A percentile compares a stretch with the other conserved stretches of the same genome.
These are phyloP conservation scores for Molorchus minor DNA, from an alignment of 2,888 invertebrate genomes.

Conservation along the genomic window DNA sequence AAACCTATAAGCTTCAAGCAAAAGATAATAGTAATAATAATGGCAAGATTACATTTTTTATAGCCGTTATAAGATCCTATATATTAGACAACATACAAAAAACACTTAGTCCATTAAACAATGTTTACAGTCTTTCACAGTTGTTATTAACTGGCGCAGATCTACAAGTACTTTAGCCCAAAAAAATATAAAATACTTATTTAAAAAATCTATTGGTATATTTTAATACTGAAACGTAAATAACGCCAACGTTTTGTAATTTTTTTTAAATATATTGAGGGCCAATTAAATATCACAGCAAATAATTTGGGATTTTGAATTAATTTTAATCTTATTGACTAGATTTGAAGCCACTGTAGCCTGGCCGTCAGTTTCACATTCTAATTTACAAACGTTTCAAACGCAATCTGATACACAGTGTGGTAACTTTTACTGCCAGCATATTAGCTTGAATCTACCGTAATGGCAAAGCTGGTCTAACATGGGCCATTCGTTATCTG, in stretches of 20 bases:
- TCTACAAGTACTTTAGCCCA: slow-evolving; percentile 40
- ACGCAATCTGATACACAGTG: too few species aligned
- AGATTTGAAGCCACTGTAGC: slow-evolving; percentile 46
- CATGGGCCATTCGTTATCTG: too few species aligned
- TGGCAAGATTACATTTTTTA: slow-evolving; percentile 35
- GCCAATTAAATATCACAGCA: slow-evolving; percentile 53
- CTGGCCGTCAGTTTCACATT: slow-evolving; percentile 33
- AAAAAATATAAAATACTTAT: not conserved
- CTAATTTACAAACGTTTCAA: slow-evolving; percentile 16
- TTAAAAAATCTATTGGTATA: not conserved
- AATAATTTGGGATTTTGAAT: slow-evolving; percentile 49
- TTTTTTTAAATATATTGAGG: slow-evolving; percentile 34
- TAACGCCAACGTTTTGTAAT: slow-evolving; percentile 23
- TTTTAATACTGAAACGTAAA: slow-evolving; percentile 5
- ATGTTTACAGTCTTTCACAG: slow-evolving; percentile 51
- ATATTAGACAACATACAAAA: slow-evolving; percentile 23
- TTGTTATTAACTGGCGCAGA: slow-evolving; percentile 54
- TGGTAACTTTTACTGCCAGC: too few species aligned
- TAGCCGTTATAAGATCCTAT: slow-evolving; percentile 14
- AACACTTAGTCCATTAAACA: slow-evolving; percentile 12
- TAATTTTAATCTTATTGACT: slow-evolving; percentile 49
- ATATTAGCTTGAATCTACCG: too few species aligned
- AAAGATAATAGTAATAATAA: slow-evolving; percentile 33
- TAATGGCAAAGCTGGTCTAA: too few species aligned
- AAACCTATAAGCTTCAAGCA: slow-evolving; percentile 36